A percentile compares a stretch with the other conserved stretches of the same genome.
Evolutionary conservation across 2,797 vertebrate species (phyloP).

Genomic region (Phataginus tetradactyla): DNA sequence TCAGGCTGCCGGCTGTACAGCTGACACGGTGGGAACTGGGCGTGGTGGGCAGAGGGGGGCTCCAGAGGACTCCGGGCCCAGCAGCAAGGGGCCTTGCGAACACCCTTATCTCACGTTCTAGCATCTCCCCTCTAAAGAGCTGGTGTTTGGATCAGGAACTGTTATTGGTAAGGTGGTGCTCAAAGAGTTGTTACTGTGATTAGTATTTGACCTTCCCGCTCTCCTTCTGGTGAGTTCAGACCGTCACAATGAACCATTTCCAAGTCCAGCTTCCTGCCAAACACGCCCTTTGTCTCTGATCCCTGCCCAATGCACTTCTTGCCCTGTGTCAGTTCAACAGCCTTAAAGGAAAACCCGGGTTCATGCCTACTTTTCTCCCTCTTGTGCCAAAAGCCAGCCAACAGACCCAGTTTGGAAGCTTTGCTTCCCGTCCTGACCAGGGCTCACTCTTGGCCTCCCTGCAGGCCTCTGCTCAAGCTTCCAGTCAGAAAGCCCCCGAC

Average conservation of each 20-base stretch:
- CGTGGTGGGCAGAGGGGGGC: fast-evolving
- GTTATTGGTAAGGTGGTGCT: fast-evolving
- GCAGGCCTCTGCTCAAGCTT: neutral
- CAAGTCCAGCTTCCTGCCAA: neutral
- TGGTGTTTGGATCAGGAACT: neutral
- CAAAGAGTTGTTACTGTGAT: too few species aligned
- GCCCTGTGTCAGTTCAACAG: too few species aligned
- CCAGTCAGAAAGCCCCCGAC: neutral
- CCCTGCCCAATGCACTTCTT: neutral
- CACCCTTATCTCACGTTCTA: neutral
- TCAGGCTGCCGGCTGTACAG: fast-evolving
- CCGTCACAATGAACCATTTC: neutral
- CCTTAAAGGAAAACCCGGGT: neutral
- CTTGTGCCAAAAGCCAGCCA: neutral
- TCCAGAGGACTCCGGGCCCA: neutral
- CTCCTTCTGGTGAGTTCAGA: neutral
- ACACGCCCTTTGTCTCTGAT: neutral
- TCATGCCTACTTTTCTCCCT: neutral
- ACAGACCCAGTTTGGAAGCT: neutral
- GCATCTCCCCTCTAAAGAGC: neutral
- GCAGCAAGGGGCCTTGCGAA: neutral
- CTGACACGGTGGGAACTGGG: too few species aligned
- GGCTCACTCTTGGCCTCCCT: neutral
- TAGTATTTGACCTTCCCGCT: neutral
- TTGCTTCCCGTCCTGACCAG: fast-evolving